Evolutionary conservation across 2,113 vertebrate species (phyloP).

Genomic region (Zosterops pallidus): DNA sequence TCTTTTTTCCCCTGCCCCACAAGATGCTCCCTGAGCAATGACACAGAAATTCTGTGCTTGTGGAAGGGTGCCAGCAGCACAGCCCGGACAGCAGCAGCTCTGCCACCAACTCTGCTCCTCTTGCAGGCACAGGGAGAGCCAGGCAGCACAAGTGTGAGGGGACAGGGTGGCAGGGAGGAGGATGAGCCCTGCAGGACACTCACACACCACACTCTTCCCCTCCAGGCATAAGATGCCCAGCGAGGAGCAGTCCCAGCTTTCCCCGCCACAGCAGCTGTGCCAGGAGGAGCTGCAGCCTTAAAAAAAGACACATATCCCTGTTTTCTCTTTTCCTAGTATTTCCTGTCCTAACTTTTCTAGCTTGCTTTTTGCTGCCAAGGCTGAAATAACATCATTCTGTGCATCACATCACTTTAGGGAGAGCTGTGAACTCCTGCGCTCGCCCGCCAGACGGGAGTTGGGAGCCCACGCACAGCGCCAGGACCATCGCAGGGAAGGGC

Average conservation of each 20-base stretch:
- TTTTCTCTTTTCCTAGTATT: neutral
- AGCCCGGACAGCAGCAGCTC: neutral
- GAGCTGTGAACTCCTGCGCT: neutral
- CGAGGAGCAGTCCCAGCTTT: neutral
- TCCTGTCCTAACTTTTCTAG: constrained; percentile 5
- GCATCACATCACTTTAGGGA: neutral
- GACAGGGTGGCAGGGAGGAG: neutral
- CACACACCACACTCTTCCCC: neutral
- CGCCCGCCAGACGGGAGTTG: neutral
- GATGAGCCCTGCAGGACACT: neutral
- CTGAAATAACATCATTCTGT: neutral
- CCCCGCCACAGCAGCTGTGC: neutral
- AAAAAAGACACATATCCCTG: constrained; percentile 8
- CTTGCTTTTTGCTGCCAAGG: constrained; percentile 24
- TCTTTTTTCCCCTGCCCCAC: neutral
- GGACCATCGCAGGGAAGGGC: neutral
- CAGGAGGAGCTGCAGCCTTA: constrained; percentile 21
- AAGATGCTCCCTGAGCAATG: neutral
- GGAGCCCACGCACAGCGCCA: accelerated
- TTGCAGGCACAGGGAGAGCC: neutral
- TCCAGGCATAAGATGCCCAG: neutral
- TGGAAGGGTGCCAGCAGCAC: neutral
- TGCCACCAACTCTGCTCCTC: neutral
- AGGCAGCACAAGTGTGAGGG: neutral
- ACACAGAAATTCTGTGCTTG: accelerated